A percentile compares a stretch with the other conserved stretches of the same genome.
These are phyloP conservation scores for Pachycephus smyrnensis DNA, from an alignment of 2,888 invertebrate species.

Conservation along the genomic window DNA sequence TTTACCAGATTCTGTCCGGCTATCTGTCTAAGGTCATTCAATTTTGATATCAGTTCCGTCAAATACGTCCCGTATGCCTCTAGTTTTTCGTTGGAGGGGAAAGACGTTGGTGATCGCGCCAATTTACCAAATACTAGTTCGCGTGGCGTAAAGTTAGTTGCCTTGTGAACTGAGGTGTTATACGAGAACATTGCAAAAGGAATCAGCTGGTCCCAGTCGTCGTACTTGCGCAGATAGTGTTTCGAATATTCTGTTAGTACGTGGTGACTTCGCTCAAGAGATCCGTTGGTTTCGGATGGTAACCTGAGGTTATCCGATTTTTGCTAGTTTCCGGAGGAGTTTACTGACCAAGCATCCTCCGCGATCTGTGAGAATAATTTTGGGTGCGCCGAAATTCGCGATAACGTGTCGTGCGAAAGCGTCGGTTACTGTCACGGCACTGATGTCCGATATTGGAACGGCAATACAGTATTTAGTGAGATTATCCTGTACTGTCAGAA, in stretches of 20 bases:
- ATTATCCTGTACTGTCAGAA: no score
- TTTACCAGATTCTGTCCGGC: not conserved
- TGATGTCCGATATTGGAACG: not conserved
- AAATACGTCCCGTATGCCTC: constrained; percentile 18
- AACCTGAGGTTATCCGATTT: constrained; percentile 21
- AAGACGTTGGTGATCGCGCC: no score
- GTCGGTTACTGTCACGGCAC: constrained; percentile 14
- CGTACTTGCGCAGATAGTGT: constrained; percentile 17
- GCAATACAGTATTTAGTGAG: no score
- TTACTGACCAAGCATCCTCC: constrained; percentile 17
- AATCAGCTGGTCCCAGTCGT: constrained; percentile 28
- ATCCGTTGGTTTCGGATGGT: constrained; percentile 24
- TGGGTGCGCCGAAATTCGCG: constrained; percentile 11
- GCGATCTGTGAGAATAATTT: constrained; percentile 22
- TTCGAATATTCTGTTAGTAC: constrained; percentile 22
- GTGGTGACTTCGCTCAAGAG: constrained; percentile 19
- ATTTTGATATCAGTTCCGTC: not conserved
- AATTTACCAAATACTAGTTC: no score
- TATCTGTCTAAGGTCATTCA: not conserved
- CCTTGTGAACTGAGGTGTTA: no score
- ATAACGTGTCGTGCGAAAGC: constrained; percentile 17
- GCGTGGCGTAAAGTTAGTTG: no score
- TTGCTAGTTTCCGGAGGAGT: constrained; percentile 16
- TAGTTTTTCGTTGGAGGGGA: not conserved
- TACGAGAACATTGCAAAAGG: constrained; percentile 21